Evolutionary conservation across 2,888 invertebrate genomes (phyloP).

Genomic region (Eubasilissa splendida): DNA sequence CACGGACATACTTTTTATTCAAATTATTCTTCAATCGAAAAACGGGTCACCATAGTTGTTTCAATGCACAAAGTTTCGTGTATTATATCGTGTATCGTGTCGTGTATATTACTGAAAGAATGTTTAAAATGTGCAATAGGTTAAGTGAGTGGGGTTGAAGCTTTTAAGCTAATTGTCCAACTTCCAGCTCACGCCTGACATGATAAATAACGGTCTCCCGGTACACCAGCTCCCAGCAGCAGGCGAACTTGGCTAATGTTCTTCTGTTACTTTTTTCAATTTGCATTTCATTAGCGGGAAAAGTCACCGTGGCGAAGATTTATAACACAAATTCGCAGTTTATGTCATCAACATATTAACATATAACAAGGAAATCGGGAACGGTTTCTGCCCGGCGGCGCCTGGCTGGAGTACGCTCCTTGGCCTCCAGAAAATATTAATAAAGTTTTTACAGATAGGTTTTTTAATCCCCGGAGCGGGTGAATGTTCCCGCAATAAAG

Average conservation of each 20-base stretch:
- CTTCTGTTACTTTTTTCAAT: slow-evolving; percentile 50
- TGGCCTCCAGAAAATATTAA: slow-evolving; percentile 38
- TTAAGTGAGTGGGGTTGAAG: slow-evolving; percentile 31
- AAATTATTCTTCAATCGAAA: too few species aligned
- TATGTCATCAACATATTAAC: slow-evolving; percentile 41
- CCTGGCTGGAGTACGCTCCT: not conserved
- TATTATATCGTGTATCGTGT: too few species aligned
- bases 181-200: slow-evolving; percentile 45
- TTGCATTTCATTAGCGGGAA: slow-evolving; percentile 54
- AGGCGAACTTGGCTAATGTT: slow-evolving; percentile 41
- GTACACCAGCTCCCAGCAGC: not conserved
- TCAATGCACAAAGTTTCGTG: too few species aligned
- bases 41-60: too few species aligned
- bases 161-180: slow-evolving; percentile 57
- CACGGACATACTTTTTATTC: too few species aligned
- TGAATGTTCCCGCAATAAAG: slow-evolving; percentile 20
- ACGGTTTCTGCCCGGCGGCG: slow-evolving; percentile 6
- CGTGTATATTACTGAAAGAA: not conserved
- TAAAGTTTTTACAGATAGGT: slow-evolving; percentile 35
- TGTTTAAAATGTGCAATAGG: not conserved
- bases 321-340: slow-evolving; percentile 43
- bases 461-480: slow-evolving; percentile 34
- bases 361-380: slow-evolving; percentile 34
- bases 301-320: slow-evolving; percentile 41
- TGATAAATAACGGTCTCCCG: slow-evolving; percentile 45